Conservation (phyloP, 2,888 invertebrate species). For the Drosophila phalerata region DNA sequence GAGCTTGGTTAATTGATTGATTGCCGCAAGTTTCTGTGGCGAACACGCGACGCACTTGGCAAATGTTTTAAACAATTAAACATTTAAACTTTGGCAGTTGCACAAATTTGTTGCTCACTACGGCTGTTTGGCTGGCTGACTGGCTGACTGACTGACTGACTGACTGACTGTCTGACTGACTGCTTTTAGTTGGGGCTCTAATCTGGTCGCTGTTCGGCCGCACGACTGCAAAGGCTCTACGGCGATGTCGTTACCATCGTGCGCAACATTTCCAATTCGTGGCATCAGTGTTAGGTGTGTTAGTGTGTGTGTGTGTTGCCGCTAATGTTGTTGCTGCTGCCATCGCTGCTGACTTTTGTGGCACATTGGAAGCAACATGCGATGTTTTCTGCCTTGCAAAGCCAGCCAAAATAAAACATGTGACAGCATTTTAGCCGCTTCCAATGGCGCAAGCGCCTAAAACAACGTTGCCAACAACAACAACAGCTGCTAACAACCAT, state of each 20-base stretch:
- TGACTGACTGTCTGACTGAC: conserved; percentile 23
- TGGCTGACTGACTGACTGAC: conserved; percentile 25
- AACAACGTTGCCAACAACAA: conserved; percentile 37
- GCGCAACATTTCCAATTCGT: conserved; percentile 62
- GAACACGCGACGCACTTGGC: conserved; percentile 53
- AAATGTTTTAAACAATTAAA: conserved; percentile 55
- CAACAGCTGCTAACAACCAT: conserved; percentile 68
- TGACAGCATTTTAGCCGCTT: conserved; percentile 64
- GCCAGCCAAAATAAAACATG: conserved; percentile 55
- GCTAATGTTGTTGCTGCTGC: conserved; percentile 24
- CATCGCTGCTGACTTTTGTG: conserved; percentile 59
- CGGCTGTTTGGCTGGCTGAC: too few species aligned
- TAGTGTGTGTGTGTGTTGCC: conserved; percentile 15
- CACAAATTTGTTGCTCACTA: conserved; percentile 40
- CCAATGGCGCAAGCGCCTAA: conserved; percentile 69
- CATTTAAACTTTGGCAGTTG: conserved; percentile 55
- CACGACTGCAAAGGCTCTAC: conserved; percentile 42
- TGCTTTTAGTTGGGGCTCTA: conserved; percentile 40
- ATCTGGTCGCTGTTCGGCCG: conserved; percentile 38
- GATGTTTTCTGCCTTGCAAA: conserved; percentile 46
- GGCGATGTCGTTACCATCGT: conserved; percentile 39
- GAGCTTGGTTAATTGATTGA: conserved; percentile 64
- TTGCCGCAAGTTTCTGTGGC: conserved; percentile 48
- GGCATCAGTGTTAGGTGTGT: conserved; percentile 21
- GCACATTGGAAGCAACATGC: conserved; percentile 75